Evolutionary conservation across 2,113 vertebrate genomes (phyloP).

Genomic region (Morone chrysops): DNA sequence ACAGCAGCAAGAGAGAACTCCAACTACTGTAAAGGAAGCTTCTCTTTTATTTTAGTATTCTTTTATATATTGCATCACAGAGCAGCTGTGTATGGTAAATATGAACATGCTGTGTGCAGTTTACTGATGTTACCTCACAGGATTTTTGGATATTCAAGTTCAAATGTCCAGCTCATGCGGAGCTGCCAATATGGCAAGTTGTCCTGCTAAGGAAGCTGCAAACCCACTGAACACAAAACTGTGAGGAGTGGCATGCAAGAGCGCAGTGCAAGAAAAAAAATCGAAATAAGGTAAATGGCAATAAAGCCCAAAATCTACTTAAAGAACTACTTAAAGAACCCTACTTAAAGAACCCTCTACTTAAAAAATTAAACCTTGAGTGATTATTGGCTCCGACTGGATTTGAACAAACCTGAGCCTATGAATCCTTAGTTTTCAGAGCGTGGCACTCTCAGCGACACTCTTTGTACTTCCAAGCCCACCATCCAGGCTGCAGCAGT

Average conservation of each 20-base stretch:
- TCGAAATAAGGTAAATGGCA: background rate
- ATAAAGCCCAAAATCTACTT: constrained; percentile 10
- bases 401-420: background rate
- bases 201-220: constrained; percentile 1
- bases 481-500: background rate
- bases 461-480: constrained; percentile 19
- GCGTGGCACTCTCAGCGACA: background rate
- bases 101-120: background rate
- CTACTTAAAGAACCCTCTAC: too few species aligned
- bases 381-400: constrained; percentile 11
- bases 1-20: background rate
- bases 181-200: background rate
- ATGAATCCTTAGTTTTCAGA: constrained; percentile 30
- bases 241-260: background rate
- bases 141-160: background rate
- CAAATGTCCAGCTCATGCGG: background rate
- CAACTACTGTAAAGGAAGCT: background rate
- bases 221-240: background rate
- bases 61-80: background rate
- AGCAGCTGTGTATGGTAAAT: background rate
- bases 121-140: background rate
- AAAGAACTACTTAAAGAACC: too few species aligned
- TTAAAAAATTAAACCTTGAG: constrained; percentile 17
- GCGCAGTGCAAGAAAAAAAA: background rate
- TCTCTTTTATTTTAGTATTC: background rate